Evolutionary conservation across 92 coral and sea anemone genomes (phyloP), one percentile per base, ranked within the genome.

Genomic region (Nematostella vectensis): DNA sequence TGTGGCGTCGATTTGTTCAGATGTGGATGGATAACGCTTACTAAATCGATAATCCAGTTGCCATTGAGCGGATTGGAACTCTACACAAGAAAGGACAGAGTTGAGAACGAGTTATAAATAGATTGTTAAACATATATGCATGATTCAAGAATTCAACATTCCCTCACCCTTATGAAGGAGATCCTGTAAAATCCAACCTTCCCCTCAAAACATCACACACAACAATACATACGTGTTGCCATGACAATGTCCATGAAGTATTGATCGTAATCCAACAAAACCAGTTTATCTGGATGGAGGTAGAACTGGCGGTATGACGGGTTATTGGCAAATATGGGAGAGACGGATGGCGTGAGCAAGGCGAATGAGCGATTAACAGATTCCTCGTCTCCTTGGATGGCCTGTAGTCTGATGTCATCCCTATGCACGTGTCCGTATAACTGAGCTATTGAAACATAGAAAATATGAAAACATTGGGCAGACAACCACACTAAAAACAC

Each of bases 361-460:
- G 59, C 70, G 67, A 73, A 85, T 10, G 95, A 62, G 51, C 47
- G 59, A 28, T 68, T 61, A 19, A 38, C 38, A 29, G 58, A 48
- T 1, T 67, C 57, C 12, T 59, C 38, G 31, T 50, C 64, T 19
- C 21, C 58, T 20, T 57, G 43, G 52, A 57, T 68, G 21, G 67
- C 27, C 31, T 79, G 94, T 20, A 89, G 61, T 17, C 79, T 81
- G 61, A 85, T 80, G 62, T 82, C 88, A 55, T 89, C 97, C 57
- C 70, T 89, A 68, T 89, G 97, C 0, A 82, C 57, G 43, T 89
- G 97, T n/a, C 59, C 95, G 55, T 77, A 89, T 36, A 89, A 67
- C 51, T 89, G 95, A 70, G 81, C 97, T 89, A 59, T 10, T 65
- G 57, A 27, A 0, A 12, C 18, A 19, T 8, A 3, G 0, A 51